Evolutionary conservation across 2,888 invertebrate species (phyloP).

Genomic region (Microctonus aethiopoides): DNA sequence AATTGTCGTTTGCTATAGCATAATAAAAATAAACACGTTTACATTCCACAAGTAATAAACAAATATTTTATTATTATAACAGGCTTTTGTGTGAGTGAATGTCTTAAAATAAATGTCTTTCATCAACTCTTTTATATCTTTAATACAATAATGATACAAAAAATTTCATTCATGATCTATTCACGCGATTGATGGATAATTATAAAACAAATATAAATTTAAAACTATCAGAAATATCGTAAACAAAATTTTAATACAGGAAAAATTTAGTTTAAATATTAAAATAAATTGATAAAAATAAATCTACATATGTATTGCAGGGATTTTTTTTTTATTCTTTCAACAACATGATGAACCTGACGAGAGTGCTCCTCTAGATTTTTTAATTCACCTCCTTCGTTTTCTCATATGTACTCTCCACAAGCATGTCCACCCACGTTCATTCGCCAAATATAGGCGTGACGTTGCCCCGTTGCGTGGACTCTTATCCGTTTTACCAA

Average conservation of each 20-base stretch:
- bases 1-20: neutral
- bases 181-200: neutral
- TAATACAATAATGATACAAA: neutral
- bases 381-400: constrained; percentile 18
- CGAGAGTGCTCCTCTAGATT: neutral
- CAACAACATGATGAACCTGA: constrained; percentile 20
- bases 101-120: neutral
- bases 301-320: neutral
- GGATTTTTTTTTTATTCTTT: neutral
- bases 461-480: constrained; percentile 20
- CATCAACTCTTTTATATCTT: neutral
- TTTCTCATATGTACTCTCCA: neutral
- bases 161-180: neutral
- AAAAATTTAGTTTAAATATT: too few relatives aligned
- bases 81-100: neutral
- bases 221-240: neutral
- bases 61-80: neutral
- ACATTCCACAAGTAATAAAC: neutral
- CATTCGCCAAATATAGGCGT: constrained; percentile 33
- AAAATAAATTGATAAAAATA: neutral
- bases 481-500: constrained; percentile 25
- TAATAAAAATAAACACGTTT: neutral
- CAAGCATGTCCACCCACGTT: constrained; percentile 26
- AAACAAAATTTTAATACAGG: neutral
- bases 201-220: neutral